Conservation (phyloP, 1,140 invertebrate species). For the Lasioglossum baleicum region DNA sequence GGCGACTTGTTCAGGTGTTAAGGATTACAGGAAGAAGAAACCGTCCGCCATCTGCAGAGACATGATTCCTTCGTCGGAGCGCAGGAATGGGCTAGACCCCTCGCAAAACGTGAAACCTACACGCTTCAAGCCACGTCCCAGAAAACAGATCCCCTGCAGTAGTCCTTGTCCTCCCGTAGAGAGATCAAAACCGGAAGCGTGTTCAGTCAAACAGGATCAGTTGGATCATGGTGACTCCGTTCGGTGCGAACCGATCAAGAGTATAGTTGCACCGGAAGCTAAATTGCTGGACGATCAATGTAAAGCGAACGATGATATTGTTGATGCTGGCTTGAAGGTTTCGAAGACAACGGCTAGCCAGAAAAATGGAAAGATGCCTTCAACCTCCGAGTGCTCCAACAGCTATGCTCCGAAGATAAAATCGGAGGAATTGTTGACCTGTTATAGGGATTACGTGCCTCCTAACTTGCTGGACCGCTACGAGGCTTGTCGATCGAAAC, state of each 20-base stretch:
- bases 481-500: slow-evolving; percentile 50
- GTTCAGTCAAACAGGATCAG: neutral
- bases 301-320: neutral
- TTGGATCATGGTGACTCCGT: neutral
- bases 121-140: rapidly evolving
- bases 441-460: slow-evolving; percentile 47
- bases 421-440: slow-evolving; percentile 23
- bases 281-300: neutral
- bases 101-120: neutral
- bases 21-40: neutral
- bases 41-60: neutral
- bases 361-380: too few species aligned
- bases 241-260: neutral
- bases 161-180: neutral
- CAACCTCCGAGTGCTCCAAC: neutral
- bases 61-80: neutral
- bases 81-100: slow-evolving; percentile 55
- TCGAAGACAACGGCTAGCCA: neutral
- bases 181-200: neutral
- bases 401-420: neutral
- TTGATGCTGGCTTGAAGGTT: neutral
- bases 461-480: slow-evolving; percentile 47
- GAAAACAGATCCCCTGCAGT: neutral
- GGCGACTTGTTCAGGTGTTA: neutral
- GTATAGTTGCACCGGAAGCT: too few species aligned